Base-by-base conservation (phyloP, 2,888 invertebrate species). In the Dolichopus griseipennis region DNA sequence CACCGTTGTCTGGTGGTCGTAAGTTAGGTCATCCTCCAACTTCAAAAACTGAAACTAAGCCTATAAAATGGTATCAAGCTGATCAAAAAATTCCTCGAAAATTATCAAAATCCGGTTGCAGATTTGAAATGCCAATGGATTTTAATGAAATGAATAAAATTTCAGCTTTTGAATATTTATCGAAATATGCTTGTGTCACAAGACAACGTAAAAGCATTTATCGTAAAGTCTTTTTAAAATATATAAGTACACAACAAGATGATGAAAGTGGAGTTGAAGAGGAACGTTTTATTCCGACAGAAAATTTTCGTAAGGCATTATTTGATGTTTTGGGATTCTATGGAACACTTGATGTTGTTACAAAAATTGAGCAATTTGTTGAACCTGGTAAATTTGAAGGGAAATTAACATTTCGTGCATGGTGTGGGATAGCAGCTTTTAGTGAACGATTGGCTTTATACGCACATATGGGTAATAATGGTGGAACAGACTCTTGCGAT, bases 341-440 rank as follows among this genome's bases (percentile, higher is more conserved):
- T 71, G 81, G 79, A 43, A 81, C 77, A 0, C 75, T 76, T n/a
- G 52, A 73, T 18, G 79, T 79, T 71, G 78, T 82, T 3, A 68
- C 71, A 2, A 74, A 75, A 65, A 74, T 81, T 3, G 71, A 77
- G 1, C 69, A 72, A 2, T 68, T 78, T n/a, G 68, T 81, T 27
- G 73, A 74, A 6, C 74, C 78, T 34, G 74, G 75, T 8, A 66
- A 72, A 6, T 43, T 73, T n/a, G 27, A 73, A 7, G 62, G 37
- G 15, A 67, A 73, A 68, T 75, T 89, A 64, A 87, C 88, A 75
- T 92, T 90, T 77, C 85, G 90, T 27, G 86, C 87, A 0, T 93
- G 92, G 88, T 90, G 91, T 75, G 92, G 92, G 0, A 80, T 93
- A 61, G 89, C 90, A 72, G 91, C 92, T 0, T 83, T 90, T 67